These are phyloP conservation scores for Thomomys bottae DNA, from an alignment of 2,113 vertebrate genomes.

Conservation along the genomic window DNA sequence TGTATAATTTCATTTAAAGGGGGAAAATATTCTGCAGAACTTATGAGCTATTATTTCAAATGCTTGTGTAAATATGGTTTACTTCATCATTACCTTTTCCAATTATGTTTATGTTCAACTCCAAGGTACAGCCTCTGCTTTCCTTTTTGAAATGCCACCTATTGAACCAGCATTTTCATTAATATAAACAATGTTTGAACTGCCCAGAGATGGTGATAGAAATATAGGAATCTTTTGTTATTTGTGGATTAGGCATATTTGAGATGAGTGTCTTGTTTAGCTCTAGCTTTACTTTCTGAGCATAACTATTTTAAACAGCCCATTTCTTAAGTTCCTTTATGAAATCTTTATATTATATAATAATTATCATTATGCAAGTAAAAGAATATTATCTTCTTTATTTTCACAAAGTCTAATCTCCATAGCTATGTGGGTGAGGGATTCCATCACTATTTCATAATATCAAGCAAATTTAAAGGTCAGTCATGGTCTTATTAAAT, in stretches of 20 bases:
- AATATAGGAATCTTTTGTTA: conserved; percentile 21
- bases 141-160: conserved; percentile 61
- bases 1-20: conserved; percentile 43
- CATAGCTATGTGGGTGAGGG: not conserved
- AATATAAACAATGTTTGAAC: conserved; percentile 12
- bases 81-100: conserved; percentile 68
- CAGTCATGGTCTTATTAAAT: not conserved
- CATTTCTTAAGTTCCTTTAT: not conserved
- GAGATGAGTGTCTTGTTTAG: not conserved
- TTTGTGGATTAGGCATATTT: conserved; percentile 7
- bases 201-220: conserved; percentile 1
- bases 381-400: not conserved
- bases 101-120: conserved; percentile 61
- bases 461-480: not conserved
- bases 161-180: conserved; percentile 31
- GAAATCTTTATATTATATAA: conserved; percentile 17
- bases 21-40: conserved; percentile 15
- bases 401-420: not conserved
- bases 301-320: conserved; percentile 28
- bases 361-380: not conserved
- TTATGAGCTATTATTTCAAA: conserved; percentile 68
- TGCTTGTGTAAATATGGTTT: conserved; percentile 66
- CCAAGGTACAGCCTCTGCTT: conserved; percentile 45
- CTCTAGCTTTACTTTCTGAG: conserved; percentile 54
- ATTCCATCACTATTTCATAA: not conserved